phyloP scores from a whole-genome alignment of 1,140 invertebrate species.

The Rhyzopertha dominica region DNA sequence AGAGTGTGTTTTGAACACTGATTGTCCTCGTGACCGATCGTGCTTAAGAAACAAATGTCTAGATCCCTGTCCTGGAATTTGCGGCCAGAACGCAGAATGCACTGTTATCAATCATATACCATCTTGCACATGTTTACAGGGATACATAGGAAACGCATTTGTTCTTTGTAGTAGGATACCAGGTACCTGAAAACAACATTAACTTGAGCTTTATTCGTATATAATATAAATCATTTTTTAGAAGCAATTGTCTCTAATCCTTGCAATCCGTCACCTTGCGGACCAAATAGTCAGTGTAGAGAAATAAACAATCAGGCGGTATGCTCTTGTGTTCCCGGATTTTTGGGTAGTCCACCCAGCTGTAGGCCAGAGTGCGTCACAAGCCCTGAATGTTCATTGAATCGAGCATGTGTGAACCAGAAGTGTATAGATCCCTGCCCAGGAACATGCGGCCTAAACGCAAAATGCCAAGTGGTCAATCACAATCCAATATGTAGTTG shows the following conservation, averaged over 20 bases:
- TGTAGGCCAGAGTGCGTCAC: slow-evolving; percentile 66
- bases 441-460: slow-evolving; percentile 57
- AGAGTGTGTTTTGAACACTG: slow-evolving; percentile 63
- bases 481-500: slow-evolving; percentile 64
- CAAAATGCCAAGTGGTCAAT: slow-evolving; percentile 54
- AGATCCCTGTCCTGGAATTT: slow-evolving; percentile 64
- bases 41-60: slow-evolving; percentile 65
- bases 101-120: slow-evolving; percentile 65
- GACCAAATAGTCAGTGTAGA: slow-evolving; percentile 60
- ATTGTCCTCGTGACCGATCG: slow-evolving; percentile 62
- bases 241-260: slow-evolving; percentile 44
- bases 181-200: slow-evolving; percentile 46
- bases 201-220: slow-evolving; percentile 1
- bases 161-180: slow-evolving; percentile 53
- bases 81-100: slow-evolving; percentile 62
- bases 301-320: slow-evolving; percentile 57
- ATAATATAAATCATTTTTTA: slow-evolving; percentile 31
- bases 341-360: slow-evolving; percentile 60
- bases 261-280: slow-evolving; percentile 62
- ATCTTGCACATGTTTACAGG: slow-evolving; percentile 63
- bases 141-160: slow-evolving; percentile 60
- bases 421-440: slow-evolving; percentile 71
- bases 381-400: slow-evolving; percentile 61
- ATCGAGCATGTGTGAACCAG: slow-evolving; percentile 65
- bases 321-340: slow-evolving; percentile 62